A percentile compares a stretch with the other conserved stretches of the same genome.
phyloP scores from a whole-genome alignment of 2,888 invertebrate species.

The Drosophila stalkeri region DNA sequence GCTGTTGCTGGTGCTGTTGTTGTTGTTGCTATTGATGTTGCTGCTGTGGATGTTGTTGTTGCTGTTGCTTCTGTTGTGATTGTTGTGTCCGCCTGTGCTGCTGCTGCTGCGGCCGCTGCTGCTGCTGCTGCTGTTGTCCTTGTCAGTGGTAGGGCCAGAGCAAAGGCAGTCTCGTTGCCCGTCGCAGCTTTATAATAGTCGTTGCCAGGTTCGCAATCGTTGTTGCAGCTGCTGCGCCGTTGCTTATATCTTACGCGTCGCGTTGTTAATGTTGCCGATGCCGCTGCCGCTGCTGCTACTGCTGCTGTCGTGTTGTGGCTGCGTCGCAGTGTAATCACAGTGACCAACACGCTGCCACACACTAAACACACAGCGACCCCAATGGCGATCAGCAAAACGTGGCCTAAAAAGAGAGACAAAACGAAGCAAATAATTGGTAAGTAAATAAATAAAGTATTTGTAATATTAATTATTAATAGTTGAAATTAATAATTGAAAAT shows the following conservation, averaged over 20 bases:
- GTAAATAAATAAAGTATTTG: not conserved
- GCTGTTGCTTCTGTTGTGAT: constrained; percentile 14
- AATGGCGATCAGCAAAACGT: constrained; percentile 79
- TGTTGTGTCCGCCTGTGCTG: constrained; percentile 38
- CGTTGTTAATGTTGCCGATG: constrained; percentile 47
- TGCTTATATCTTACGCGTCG: constrained; percentile 63
- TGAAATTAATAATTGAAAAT: no score
- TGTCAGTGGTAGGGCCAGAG: constrained; percentile 85
- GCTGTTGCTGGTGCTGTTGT: constrained; percentile 59
- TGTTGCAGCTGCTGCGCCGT: constrained; percentile 48
- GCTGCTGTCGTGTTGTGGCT: constrained; percentile 54
- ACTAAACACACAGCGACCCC: constrained; percentile 82
- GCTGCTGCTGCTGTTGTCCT: constrained; percentile 68
- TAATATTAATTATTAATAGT: no score
- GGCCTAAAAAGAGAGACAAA: constrained; percentile 60
- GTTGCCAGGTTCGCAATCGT: constrained; percentile 46
- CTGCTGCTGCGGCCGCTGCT: constrained; percentile 29
- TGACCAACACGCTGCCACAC: constrained; percentile 82
- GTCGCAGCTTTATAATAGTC: constrained; percentile 30
- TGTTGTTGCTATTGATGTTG: constrained; percentile 73
- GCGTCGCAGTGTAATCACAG: constrained; percentile 76
- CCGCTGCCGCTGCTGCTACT: constrained; percentile 56
- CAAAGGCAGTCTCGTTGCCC: constrained; percentile 72
- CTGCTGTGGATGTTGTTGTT: constrained; percentile 66
- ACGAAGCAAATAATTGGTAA: not conserved